Base-by-base conservation (phyloP, 2,113 vertebrate species). In the Pseudonaja textilis region DNA sequence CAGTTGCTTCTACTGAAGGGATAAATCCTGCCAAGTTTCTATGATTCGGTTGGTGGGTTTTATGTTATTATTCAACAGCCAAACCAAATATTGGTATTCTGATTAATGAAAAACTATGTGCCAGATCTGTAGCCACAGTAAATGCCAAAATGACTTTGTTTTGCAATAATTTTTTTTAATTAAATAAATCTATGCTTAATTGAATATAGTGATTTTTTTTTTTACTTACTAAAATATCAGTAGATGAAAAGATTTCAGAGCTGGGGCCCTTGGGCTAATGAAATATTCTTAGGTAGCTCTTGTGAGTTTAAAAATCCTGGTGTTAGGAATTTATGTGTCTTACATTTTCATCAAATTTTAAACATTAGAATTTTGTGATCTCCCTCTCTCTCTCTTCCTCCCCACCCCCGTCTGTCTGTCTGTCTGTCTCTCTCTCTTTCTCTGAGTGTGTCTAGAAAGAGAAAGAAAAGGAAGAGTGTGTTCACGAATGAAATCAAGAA, bases 271-370 rank as follows among this genome's bases (percentile, higher is more conserved):
- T 29, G 4, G 1, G 34, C 74, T 81, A 81, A 81, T 39, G 18
- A 81, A 39, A 22, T 81, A 42, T 39, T 81, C 39, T 39, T 39
- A 81, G 16, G 74, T 3, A 81, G 18, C 34, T 81, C 74, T 22
- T 42, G 69, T 39, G 69, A 81, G 5, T 81, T 39, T 89, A 89
- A 88, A 57, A 34, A 39, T 42, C 52, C 23, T 12, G 10, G 20
- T 56, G 55, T 69, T 69, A 29, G 16, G 22, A 22, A 39, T 12
- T 47, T 14, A 64, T 50, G 10, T 20, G 29, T 52, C 10, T 20
- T 25, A 92, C 95, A 95, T 95, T 95, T 97, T 95, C 94, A 93
- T 93, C 92, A 95, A 91, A 95, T 93, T 93, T 91, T 91, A 93
- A 23, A 89, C 56, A 88, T 34, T 16, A 34, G 29, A 69, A n/a